These are phyloP conservation scores for Hydractinia symbiolongicarpus DNA, from an alignment of 30 jellyfish, hydroid and myxozoan genomes.

Conservation along the genomic window DNA sequence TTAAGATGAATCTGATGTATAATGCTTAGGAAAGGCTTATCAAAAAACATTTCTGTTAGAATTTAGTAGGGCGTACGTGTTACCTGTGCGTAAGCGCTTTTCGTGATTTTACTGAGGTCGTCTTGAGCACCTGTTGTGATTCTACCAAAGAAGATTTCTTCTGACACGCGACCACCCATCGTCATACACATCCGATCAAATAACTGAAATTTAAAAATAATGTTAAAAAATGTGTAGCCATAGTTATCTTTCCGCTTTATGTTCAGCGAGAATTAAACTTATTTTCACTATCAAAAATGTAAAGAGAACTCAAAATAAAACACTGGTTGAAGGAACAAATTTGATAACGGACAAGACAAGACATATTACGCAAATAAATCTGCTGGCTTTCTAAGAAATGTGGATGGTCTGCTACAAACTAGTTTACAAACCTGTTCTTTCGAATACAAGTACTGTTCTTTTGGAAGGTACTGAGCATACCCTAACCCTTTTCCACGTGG, in stretches of 20 bases:
- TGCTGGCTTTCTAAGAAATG: background rate
- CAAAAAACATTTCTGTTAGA: too few relatives aligned
- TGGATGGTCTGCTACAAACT: background rate
- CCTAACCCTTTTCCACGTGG: constrained; percentile 99
- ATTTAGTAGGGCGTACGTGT: background rate
- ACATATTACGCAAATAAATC: background rate
- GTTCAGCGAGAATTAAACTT: too few relatives aligned
- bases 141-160: constrained; percentile 83
- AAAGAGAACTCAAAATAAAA: too few relatives aligned
- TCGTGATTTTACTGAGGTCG: constrained; percentile 90
- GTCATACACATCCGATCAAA: constrained; percentile 99
- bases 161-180: constrained; percentile 99
- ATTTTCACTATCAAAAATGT: too few relatives aligned
- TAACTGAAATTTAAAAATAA: constrained; percentile 34
- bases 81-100: constrained; percentile 98
- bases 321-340: too few relatives aligned
- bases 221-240: background rate
- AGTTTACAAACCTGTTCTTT: constrained; percentile 70
- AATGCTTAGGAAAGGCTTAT: too few relatives aligned
- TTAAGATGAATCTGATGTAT: too few relatives aligned
- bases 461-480: constrained; percentile 94
- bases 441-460: constrained; percentile 88
- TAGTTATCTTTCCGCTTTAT: too few relatives aligned
- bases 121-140: constrained; percentile 99
- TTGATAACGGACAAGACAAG: background rate